These are phyloP conservation scores for Panthera leo DNA, from an alignment of 2,113 vertebrate genomes.

Conservation along the genomic window DNA sequence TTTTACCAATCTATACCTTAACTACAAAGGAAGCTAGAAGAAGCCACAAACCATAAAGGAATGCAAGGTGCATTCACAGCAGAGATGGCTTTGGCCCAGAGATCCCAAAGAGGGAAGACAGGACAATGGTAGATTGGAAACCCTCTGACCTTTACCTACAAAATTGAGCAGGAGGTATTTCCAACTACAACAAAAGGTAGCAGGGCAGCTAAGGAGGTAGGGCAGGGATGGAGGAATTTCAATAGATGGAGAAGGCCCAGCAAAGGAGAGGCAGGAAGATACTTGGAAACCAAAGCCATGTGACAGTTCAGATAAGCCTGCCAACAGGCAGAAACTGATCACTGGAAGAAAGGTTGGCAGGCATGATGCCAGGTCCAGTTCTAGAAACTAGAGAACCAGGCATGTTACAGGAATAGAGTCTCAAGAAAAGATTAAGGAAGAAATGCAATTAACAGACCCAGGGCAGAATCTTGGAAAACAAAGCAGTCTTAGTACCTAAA, in stretches of 20 bases:
- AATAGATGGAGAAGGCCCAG: not conserved
- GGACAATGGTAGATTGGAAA: not conserved
- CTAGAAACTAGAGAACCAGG: conserved; percentile 8
- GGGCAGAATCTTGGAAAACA: conserved; percentile 12
- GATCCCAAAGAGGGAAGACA: not conserved
- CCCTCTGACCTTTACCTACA: not conserved
- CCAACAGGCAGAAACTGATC: conserved; percentile 19
- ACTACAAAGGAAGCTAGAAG: not conserved
- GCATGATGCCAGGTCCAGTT: not conserved
- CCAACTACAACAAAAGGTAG: not conserved
- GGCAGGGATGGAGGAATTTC: not conserved
- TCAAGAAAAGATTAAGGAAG: not conserved
- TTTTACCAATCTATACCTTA: not conserved
- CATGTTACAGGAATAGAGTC: not conserved
- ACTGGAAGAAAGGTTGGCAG: not conserved
- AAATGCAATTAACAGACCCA: not conserved
- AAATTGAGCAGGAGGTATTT: not conserved
- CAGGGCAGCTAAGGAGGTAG: not conserved
- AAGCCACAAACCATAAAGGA: not conserved
- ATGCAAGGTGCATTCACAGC: not conserved
- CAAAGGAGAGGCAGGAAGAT: not conserved
- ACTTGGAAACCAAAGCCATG: not conserved
- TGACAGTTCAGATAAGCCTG: not conserved
- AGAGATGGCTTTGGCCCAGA: not conserved
- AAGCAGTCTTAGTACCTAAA: not conserved